Conservation (phyloP, 2,113 vertebrate genomes). For the Ceratotherium simum region DNA sequence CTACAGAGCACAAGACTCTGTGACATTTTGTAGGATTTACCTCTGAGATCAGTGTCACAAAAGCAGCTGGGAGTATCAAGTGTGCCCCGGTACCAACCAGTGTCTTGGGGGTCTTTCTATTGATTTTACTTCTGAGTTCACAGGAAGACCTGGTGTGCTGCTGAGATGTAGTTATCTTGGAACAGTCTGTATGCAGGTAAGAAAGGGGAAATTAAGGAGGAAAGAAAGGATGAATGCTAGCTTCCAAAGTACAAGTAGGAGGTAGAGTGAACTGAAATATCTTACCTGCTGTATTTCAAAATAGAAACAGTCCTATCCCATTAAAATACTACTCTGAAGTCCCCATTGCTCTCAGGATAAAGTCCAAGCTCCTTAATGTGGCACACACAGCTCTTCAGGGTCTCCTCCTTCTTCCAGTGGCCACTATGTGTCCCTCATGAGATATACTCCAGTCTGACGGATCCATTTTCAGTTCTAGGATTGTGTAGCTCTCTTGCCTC, state of each 20-base stretch:
- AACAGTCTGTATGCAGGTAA: not conserved
- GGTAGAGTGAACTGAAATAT: not conserved
- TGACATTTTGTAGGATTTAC: slow-evolving; percentile 43
- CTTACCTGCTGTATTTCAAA: not conserved
- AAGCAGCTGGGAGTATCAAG: slow-evolving; percentile 49
- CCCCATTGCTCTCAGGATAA: not conserved
- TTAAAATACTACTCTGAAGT: not conserved
- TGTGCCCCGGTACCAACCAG: not conserved
- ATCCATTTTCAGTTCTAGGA: not conserved
- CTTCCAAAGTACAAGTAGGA: not conserved
- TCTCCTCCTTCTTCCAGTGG: not conserved
- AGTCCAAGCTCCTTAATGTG: not conserved
- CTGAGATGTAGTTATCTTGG: not conserved
- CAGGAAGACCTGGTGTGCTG: slow-evolving; percentile 32
- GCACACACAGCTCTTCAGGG: not conserved
- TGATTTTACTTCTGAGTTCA: slow-evolving; percentile 61
- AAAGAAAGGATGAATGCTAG: not conserved
- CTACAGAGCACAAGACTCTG: not conserved
- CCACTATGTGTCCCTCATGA: not conserved
- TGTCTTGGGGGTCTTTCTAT: not conserved
- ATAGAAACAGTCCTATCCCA: not conserved
- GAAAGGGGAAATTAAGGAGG: not conserved
- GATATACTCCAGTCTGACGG: not conserved
- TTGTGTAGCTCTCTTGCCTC: not conserved
- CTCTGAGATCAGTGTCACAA: slow-evolving; percentile 40